phyloP scores from a whole-genome alignment of 2,113 vertebrate species.

The Connochaetes taurinus region DNA sequence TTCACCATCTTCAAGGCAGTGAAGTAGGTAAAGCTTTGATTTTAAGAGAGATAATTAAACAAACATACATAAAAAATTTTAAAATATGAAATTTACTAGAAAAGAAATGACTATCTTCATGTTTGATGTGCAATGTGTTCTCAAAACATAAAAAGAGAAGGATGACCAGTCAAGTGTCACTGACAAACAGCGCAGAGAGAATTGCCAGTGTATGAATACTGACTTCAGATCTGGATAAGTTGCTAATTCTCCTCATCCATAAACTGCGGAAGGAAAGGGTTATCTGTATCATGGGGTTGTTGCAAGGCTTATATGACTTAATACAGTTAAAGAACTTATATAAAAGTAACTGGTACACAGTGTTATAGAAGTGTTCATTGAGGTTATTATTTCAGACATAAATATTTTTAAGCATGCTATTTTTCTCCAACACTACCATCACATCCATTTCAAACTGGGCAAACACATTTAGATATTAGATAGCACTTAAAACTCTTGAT shows the following conservation, averaged over 20 bases:
- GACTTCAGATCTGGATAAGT: not conserved
- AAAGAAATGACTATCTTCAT: not conserved
- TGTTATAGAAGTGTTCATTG: not conserved
- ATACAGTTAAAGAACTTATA: not conserved
- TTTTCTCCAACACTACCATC: not conserved
- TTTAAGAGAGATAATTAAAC: not conserved
- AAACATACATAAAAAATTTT: not conserved
- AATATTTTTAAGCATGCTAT: not conserved
- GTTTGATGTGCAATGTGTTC: not conserved
- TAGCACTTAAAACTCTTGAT: not conserved
- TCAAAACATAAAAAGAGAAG: not conserved
- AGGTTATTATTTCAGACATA: slow-evolving; percentile 5
- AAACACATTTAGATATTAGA: not conserved
- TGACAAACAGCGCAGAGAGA: not conserved
- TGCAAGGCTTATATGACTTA: not conserved
- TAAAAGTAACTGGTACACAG: not conserved
- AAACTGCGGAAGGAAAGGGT: not conserved
- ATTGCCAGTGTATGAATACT: not conserved
- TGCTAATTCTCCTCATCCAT: not conserved
- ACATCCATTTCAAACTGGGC: not conserved
- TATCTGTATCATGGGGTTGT: not conserved
- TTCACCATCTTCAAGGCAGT: not conserved
- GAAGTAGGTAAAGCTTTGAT: not conserved
- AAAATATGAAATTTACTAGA: not conserved
- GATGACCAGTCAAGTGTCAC: not conserved